Evolutionary conservation across 2,113 vertebrate genomes (phyloP).

Genomic region (Sinocyclocheilus anshuiensis): DNA sequence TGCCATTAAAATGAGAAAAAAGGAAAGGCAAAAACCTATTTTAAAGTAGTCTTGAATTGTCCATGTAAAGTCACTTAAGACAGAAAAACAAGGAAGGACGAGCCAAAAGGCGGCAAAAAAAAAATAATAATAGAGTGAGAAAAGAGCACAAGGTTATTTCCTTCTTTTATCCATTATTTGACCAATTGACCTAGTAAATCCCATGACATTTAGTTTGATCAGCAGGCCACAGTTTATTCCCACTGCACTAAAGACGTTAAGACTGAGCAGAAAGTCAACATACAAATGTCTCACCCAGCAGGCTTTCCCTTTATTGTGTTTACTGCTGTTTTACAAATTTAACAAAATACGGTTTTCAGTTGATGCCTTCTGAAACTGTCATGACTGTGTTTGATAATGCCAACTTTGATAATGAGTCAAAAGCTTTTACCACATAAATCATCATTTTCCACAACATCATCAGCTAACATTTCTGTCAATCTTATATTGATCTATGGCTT

Average conservation of each 20-base stretch:
- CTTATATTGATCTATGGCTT: neutral
- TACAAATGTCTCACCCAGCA: slow-evolving; percentile 11
- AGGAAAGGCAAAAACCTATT: neutral
- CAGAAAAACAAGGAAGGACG: neutral
- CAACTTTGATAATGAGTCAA: slow-evolving; percentile 1
- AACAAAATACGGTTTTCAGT: neutral
- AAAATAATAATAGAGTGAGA: neutral
- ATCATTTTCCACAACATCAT: slow-evolving; percentile 15
- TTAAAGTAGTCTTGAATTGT: neutral
- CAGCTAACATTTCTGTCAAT: slow-evolving; percentile 5
- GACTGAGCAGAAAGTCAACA: neutral
- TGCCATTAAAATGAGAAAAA: neutral
- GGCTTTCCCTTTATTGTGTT: neutral
- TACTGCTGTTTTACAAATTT: neutral
- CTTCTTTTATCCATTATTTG: slow-evolving; percentile 13
- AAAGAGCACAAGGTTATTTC: slow-evolving; percentile 22
- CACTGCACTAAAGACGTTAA: slow-evolving; percentile 11
- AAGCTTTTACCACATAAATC: slow-evolving; percentile 7
- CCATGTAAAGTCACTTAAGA: neutral
- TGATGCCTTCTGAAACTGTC: neutral
- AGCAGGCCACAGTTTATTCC: slow-evolving; percentile 35
- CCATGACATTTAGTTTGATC: slow-evolving; percentile 19
- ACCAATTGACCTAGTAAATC: slow-evolving; percentile 30
- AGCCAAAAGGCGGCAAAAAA: neutral
- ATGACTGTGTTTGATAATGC: neutral